Base-by-base conservation (phyloP, 2,888 invertebrate species). In the Galerucella calmariensis region DNA sequence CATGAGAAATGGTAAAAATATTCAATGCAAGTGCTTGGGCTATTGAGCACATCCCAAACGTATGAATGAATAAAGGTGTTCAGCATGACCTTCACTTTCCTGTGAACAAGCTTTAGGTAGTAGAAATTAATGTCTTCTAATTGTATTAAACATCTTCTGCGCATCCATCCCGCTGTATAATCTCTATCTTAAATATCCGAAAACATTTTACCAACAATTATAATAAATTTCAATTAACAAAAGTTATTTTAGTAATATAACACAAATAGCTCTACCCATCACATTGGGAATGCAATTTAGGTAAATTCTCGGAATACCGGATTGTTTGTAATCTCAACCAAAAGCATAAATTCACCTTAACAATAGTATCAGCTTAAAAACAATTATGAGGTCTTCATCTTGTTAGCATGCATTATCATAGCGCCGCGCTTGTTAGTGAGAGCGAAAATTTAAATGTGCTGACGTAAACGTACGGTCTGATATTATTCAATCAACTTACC, bases 371-470 rank as follows among this genome's bases (percentile, higher is more conserved):
- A 59, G 10, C 58, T 20, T 59, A 8, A 59, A 59, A 59, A 59
- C 20, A 59, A 59, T 59, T 11, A 27, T 59, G 20, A 59, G 35
- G 61, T 61, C 61, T 61, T 61, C 35, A 66, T 66, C 27, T 66
- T 66, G 66, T 66, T 66, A 66, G 66, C 35, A 14, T 65, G 65
- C 65, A 44, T 35, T 44, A 51, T 51, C 24, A 51, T 66, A 66
- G 58, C 46, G 27, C 35, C 59, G 35, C 41, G 48, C 35, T 69
- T 44, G 58, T 68, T 58, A 58, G 65, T 20, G n/a, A 69, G 61
- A 61, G 11, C 46, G 46, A 69, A 24, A 14, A 69, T 69, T 69
- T 51, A 69, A 69, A 69, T 48, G 48, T 59, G 69, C 69, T 61
- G 69, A 69, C 48, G 44, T 56, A 14, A 69, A 48, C 69, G 20